Base-by-base conservation (phyloP, 2,113 vertebrate species). In the Melanerpes aurifrons region DNA sequence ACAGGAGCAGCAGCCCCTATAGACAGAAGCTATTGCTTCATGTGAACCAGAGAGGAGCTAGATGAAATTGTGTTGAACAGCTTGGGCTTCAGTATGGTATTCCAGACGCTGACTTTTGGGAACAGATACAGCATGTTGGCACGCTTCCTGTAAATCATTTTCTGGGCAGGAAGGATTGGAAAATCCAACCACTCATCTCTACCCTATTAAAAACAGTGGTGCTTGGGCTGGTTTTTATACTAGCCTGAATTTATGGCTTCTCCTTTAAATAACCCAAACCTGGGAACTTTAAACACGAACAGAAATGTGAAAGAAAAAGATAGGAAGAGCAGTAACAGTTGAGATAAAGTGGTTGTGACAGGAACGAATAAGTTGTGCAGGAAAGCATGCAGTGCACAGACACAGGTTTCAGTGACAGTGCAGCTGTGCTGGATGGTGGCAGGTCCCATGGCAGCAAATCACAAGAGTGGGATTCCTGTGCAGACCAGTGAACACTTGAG, bases 1-100 rank as follows among this genome's bases (percentile, higher is more conserved):
- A 24, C 48, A 28, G 57, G 56, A 74, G 50, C 48, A 22, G 21
- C 11, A 50, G 20, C 48, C 48, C 48, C 4, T 21, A 22, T 22
- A 50, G 48, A 50, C 48, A 50, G 48, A 50, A 50, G 48, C 48
- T 31, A 31, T 62, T 54, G 87, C 57, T 67, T 53, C 53, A 11
- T 2, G 0, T 31, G 66, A 76, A 31, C 17, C 1, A 0, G 22
- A 28, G 32, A 24, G 70, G 74, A 22, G 59, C 18, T 47, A 32
- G 56, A 31, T 70, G 77, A 61, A 78, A n/a, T 43, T 37, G 32
- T 84, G 15, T 7, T 28, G 74, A 70, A 43, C 15, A 68, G 59
- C 32, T 48, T 87, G 35, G n/a, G 15, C 37, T 85, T 73, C 48
- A 35, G 29, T 21, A 1, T 40, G 57, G 32, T 59, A 2, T 62